These are phyloP conservation scores for Ciconia nigra DNA, from an alignment of 2,797 vertebrate genomes.

Conservation along the genomic window DNA sequence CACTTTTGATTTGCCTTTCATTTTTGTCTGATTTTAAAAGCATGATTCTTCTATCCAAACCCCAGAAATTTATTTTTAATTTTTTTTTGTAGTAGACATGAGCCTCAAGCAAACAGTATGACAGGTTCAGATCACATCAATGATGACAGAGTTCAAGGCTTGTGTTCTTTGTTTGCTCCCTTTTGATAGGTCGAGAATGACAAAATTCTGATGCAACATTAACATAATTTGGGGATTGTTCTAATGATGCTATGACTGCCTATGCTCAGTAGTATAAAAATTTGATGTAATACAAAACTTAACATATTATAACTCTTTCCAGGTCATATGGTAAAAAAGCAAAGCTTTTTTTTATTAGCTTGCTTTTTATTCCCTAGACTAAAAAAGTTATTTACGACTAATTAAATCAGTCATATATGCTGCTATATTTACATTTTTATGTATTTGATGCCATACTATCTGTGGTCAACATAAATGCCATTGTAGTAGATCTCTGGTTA, in stretches of 20 bases:
- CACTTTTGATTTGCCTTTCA: neutral
- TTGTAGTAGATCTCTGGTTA: neutral
- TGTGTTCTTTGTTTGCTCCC: neutral
- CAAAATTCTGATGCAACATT: neutral
- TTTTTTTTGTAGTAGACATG: neutral
- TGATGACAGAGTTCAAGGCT: accelerated
- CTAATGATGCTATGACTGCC: neutral
- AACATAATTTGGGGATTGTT: neutral
- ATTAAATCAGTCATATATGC: neutral
- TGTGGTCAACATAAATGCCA: neutral
- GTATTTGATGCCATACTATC: neutral
- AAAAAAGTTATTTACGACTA: neutral
- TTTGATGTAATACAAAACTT: neutral
- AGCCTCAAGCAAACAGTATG: neutral
- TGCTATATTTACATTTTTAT: neutral
- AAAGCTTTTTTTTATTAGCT: too few relatives aligned
- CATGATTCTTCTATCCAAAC: neutral
- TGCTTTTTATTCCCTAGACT: accelerated
- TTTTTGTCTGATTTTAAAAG: neutral
- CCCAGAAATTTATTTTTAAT: neutral
- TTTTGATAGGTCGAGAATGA: neutral
- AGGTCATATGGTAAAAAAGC: neutral
- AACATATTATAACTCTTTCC: neutral
- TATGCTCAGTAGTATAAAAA: neutral
- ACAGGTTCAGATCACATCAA: neutral